Base-by-base conservation (phyloP, 2,113 vertebrate species). In the Rhizomys pruinosus region DNA sequence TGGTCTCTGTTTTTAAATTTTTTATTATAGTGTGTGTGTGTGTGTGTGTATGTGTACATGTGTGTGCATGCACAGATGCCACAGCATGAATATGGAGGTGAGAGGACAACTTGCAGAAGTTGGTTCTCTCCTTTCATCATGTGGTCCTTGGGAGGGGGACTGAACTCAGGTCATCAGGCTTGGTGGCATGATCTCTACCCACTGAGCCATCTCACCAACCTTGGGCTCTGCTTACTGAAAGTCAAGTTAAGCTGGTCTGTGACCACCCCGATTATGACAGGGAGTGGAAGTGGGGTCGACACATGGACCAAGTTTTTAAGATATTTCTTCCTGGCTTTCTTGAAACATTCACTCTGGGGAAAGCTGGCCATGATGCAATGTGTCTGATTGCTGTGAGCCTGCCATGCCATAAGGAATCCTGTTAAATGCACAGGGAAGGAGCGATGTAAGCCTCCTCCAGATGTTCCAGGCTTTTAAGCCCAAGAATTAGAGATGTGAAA, bases 281-380 rank as follows among this genome's bases (percentile, higher is more conserved):
- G 10, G 37, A 91, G 23, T 23, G 87, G 52, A 91, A 92, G 17
- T 37, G n/a, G 84, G 79, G 3, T 17, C 32, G 55, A 47, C 2
- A 61, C 77, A 32, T 55, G 8, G 17, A 74, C 39, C 13, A 72
- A 8, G 63, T 42, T 95, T 94, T 96, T 81, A 74, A 68, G 55
- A 81, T 47, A 57, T 79, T 92, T 91, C 39, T 23, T 80, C 13
- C 39, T 20, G 37, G 77, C 3, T 73, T 95, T 91, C 66, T 63
- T 10, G 9, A 85, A 89, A 87, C 7, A 69, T 1, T 37, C 12
- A 4, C 7, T 76, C 55, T 84, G 23, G 16, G 42, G 34, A 27
- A 87, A 73, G 76, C 4, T 32, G 85, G 27, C 16, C 22, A 90
- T 42, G 42, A 29, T 22, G n/a, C 0, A 89, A 52, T 55, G 68